Conservation (phyloP, 2,888 invertebrate species). For the Galeruca laticollis region DNA sequence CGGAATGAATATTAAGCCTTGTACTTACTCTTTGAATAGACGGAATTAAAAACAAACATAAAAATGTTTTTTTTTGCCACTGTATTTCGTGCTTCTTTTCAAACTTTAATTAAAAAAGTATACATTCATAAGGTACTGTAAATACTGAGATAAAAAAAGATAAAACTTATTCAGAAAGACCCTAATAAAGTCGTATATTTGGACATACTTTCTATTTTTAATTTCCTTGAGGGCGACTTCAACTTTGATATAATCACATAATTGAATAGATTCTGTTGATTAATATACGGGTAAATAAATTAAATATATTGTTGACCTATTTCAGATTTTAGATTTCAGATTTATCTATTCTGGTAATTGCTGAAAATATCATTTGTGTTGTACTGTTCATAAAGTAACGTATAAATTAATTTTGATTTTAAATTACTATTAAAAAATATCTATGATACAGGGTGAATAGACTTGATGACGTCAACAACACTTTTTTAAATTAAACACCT, state of each 20-base stretch:
- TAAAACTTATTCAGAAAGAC: background rate
- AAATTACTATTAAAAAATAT: no score
- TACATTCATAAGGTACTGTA: background rate
- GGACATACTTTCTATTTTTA: background rate
- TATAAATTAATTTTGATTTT: no score
- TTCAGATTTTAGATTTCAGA: no score
- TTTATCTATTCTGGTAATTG: no score
- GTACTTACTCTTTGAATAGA: background rate
- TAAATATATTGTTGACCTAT: no score
- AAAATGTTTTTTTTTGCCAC: background rate
- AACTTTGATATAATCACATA: background rate
- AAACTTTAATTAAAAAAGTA: constrained; percentile 20
- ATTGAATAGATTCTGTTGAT: no score
- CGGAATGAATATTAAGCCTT: constrained; percentile 11
- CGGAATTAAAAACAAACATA: background rate
- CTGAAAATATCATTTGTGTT: no score
- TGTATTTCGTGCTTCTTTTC: constrained; percentile 3
- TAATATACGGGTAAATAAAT: no score
- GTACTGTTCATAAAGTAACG: no score
- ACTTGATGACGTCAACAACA: no score
- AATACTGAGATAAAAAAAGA: background rate
- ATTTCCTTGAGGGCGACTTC: background rate
- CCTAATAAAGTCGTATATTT: background rate
- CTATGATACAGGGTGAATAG: no score
- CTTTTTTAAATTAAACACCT: no score